Base-by-base conservation (phyloP, 2,113 vertebrate species). In the Passer domesticus region DNA sequence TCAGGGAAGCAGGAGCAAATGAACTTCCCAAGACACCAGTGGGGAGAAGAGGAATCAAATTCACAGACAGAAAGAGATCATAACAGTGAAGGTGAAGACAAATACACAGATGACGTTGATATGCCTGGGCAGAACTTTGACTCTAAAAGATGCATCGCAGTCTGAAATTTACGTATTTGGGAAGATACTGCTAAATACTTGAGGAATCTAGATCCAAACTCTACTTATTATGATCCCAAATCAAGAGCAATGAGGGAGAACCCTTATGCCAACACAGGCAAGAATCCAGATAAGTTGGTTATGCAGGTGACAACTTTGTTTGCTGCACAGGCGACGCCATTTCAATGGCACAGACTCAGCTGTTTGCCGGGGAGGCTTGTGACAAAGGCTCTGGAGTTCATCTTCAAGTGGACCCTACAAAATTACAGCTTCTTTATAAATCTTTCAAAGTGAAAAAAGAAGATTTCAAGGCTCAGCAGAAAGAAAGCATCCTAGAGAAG, bases 41-140 rank as follows among this genome's bases (percentile, higher is more conserved):
- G 98, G 98, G 98, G 98, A 97, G 98, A 98, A 95, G 98, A 98
- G 86, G 98, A 99, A 75, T 98, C 98, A 88, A 98, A 98, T 94
- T 98, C 97, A 89, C 98, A 98, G 81, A 98, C 91, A 91, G 99
- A 99, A 95, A 97, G 98, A 83, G 99, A 99, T 93, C 99, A 98
- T 75, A 98, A 99, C 96, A 99, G 99, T 68, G 99, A 99, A 90
- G 99, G 99, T 97, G 99, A 99, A 97, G 99, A 99, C 91, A 99
- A 99, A 96, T 99, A 99, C 2, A 99, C 99, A 37, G 99, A 99
- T 96, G 99, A 99, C 86, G 99, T 99, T 33, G 99, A 99, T 93
- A 99, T 99, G 99, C 99, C 99, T 3, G 99, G 99, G 66, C 99
- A 99, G 97, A 99, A 99, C 98, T 99, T 99, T 94, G 99, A 99